phyloP scores from a whole-genome alignment of 30 jellyfish, hydroid and myxozoan genomes.

The Turritopsis rubra region DNA sequence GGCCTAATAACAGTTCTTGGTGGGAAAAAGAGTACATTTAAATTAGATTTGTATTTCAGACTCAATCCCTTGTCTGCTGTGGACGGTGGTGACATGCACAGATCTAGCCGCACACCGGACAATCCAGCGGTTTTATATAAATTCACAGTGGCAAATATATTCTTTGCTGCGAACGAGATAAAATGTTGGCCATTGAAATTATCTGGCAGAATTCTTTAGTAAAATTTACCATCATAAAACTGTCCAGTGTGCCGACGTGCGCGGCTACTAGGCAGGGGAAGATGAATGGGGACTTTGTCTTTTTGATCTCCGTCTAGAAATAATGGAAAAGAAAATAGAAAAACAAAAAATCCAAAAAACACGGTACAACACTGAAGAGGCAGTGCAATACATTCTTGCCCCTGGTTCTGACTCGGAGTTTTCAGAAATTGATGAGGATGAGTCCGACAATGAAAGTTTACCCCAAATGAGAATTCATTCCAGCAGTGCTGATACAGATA shows the following conservation, averaged over 20 bases:
- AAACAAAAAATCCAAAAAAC: neutral
- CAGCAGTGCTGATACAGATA: neutral
- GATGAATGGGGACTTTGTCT: no score
- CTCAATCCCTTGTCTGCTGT: neutral
- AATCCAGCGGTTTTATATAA: neutral
- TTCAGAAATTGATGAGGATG: neutral
- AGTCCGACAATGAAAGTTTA: neutral
- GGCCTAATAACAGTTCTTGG: neutral
- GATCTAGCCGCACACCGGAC: neutral
- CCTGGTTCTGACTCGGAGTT: neutral
- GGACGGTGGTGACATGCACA: neutral
- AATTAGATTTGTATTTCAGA: neutral
- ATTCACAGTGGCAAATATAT: neutral
- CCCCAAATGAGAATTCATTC: neutral
- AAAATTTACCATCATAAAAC: neutral
- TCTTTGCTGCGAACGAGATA: neutral
- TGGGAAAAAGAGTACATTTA: neutral
- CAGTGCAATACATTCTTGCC: neutral
- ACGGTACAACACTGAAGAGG: neutral
- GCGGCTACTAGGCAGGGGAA: no score
- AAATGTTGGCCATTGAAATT: neutral
- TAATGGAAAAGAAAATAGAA: neutral
- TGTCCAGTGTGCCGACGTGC: neutral
- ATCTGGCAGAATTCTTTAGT: neutral
- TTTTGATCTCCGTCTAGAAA: neutral